A percentile compares a stretch with the other conserved stretches of the same genome.
phyloP scores from a whole-genome alignment of 2,888 invertebrate genomes.

The Nymphalis urticae region DNA sequence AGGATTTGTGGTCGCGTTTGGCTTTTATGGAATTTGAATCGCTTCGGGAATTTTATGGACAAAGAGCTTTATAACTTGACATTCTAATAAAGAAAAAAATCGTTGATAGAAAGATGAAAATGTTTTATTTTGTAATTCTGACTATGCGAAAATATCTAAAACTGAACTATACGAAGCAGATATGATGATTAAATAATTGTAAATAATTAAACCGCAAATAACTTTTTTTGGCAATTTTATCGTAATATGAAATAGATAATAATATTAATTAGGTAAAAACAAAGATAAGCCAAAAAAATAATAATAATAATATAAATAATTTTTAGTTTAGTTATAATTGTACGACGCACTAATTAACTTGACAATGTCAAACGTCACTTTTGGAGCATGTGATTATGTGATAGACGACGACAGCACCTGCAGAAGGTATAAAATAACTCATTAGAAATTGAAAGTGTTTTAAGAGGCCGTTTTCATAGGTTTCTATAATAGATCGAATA shows the following conservation, averaged over 20 bases:
- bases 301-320: neutral
- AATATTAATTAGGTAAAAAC: neutral
- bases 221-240: slow-evolving; percentile 1
- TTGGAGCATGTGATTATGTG: neutral
- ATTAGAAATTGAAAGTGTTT: neutral
- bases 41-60: slow-evolving; percentile 17
- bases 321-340: too few species aligned
- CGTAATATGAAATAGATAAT: neutral
- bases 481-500: neutral
- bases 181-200: neutral
- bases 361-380: neutral
- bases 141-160: neutral
- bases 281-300: neutral
- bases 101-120: too few species aligned
- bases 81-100: too few species aligned
- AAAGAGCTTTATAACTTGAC: neutral
- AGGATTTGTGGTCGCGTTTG: slow-evolving; percentile 42
- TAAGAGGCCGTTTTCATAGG: neutral
- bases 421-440: neutral
- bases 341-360: slow-evolving; percentile 1
- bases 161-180: neutral
- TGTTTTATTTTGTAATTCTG: too few species aligned
- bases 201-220: neutral
- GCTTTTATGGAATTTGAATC: slow-evolving; percentile 15
- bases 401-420: neutral